These are phyloP conservation scores for Teinopalpus imperialis DNA, from an alignment of 2,888 invertebrate genomes.

Conservation along the genomic window DNA sequence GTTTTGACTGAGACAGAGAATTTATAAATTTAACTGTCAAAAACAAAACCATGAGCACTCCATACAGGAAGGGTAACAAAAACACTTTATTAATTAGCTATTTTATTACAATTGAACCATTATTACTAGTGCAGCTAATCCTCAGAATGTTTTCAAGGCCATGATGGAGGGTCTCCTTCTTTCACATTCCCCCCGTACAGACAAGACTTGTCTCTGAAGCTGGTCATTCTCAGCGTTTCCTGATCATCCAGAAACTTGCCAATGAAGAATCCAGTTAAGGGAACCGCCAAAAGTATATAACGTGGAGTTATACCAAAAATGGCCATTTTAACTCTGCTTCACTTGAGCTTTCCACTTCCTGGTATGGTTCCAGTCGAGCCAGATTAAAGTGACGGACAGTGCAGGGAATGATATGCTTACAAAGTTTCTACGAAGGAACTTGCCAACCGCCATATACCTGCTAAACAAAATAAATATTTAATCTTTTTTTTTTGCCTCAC, in stretches of 20 bases:
- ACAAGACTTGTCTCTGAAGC: conserved; percentile 90
- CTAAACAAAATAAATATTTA: conserved; percentile 31
- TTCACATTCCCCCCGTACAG: conserved; percentile 86
- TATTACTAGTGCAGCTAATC: not conserved
- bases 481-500: too few relatives aligned
- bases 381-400: conserved; percentile 81
- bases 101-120: conserved; percentile 7
- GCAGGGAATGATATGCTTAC: conserved; percentile 86
- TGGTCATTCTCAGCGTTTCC: conserved; percentile 87
- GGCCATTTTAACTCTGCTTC: conserved; percentile 64
- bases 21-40: too few relatives aligned
- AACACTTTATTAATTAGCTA: conserved; percentile 5
- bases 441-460: conserved; percentile 79
- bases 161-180: conserved; percentile 86
- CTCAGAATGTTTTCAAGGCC: conserved; percentile 82
- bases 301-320: conserved; percentile 81
- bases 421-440: conserved; percentile 83
- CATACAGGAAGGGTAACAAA: too few relatives aligned
- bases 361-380: conserved; percentile 87
- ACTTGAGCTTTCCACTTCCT: conserved; percentile 85
- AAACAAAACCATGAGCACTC: too few relatives aligned
- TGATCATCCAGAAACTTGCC: conserved; percentile 85
- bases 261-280: conserved; percentile 79
- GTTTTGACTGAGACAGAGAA: too few relatives aligned
- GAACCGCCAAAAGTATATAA: conserved; percentile 74